Conservation (phyloP, 2,113 vertebrate genomes). For the Pitta sordida region DNA sequence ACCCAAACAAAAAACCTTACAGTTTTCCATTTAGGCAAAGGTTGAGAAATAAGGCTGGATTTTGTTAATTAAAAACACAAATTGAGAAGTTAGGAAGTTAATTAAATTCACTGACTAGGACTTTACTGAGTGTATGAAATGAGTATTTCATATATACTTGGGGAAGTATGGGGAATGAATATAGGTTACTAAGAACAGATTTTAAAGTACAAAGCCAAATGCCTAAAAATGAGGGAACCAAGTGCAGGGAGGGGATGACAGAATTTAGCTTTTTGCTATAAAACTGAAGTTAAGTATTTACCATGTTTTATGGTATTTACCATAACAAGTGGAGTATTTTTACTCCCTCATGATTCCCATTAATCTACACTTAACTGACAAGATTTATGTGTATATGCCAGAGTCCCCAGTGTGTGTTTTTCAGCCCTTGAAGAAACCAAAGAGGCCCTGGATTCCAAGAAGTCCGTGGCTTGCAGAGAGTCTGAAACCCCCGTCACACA, state of each 20-base stretch:
- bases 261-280: not conserved
- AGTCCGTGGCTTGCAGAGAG: not conserved
- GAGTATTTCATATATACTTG: not conserved
- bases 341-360: not conserved
- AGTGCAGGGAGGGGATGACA: not conserved
- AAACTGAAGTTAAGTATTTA: not conserved
- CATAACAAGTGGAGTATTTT: not conserved
- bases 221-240: not conserved
- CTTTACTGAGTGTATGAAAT: not conserved
- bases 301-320: not conserved
- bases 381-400: not conserved
- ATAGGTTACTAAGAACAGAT: not conserved
- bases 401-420: not conserved
- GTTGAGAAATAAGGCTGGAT: not conserved
- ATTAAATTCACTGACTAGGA: not conserved
- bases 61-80: not conserved
- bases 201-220: not conserved
- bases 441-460: not conserved
- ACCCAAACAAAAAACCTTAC: not conserved
- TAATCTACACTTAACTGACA: not conserved
- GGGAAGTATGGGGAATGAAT: not conserved
- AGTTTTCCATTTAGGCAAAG: not conserved
- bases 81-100: not conserved
- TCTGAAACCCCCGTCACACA: not conserved
- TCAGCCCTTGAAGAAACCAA: not conserved